Conservation (phyloP, 92 coral and sea anemone genomes). For the Heliopora coerulea region DNA sequence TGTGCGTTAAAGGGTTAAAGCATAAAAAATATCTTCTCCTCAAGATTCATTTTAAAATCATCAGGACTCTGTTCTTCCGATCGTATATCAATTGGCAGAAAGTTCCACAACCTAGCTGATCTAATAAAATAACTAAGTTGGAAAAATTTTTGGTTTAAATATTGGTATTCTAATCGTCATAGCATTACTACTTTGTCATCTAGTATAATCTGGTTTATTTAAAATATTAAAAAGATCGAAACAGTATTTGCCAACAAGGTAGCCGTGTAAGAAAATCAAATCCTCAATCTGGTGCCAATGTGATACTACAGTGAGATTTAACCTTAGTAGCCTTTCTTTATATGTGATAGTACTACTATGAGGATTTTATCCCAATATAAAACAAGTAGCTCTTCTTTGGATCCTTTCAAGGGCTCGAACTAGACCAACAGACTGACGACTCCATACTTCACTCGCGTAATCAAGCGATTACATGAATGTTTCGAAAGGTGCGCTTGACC, state of each 20-base stretch:
- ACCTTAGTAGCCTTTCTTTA: not conserved
- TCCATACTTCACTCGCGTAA: not conserved
- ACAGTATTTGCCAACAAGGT: not conserved
- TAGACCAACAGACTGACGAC: not conserved
- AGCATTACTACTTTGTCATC: not conserved
- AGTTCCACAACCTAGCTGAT: too few relatives aligned
- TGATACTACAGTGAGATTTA: not conserved
- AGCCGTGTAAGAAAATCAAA: not conserved
- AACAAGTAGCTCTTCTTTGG: not conserved
- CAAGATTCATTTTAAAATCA: too few relatives aligned
- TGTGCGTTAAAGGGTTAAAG: too few relatives aligned
- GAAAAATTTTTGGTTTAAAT: not conserved
- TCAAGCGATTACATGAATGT: too few relatives aligned
- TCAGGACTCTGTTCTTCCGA: too few relatives aligned
- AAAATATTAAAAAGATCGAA: not conserved
- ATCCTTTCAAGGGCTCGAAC: not conserved
- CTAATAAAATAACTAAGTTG: too few relatives aligned
- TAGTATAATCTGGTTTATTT: not conserved
- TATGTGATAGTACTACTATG: constrained; percentile 1
- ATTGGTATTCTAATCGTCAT: not conserved
- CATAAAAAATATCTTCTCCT: too few relatives aligned
- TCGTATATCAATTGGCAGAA: too few relatives aligned
- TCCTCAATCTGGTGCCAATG: not conserved
- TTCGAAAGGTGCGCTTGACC: too few relatives aligned
- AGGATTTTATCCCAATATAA: not conserved